These are phyloP conservation scores for Sicus ferrugineus DNA, from an alignment of 2,888 invertebrate species.

Conservation along the genomic window DNA sequence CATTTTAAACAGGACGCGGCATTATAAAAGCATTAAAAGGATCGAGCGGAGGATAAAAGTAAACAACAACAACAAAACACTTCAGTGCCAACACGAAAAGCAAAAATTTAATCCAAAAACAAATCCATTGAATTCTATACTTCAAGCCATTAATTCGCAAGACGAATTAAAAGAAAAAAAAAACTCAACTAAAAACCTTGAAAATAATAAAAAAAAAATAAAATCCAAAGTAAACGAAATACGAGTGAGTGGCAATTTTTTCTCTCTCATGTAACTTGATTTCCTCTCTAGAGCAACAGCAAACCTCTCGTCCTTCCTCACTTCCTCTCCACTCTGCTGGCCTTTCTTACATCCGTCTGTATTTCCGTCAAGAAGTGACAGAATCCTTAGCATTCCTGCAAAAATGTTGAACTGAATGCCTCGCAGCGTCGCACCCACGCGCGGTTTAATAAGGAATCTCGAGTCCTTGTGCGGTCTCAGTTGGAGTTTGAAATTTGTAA, in stretches of 20 bases:
- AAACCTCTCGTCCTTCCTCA: background rate
- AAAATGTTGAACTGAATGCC: no score
- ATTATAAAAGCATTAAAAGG: constrained; percentile 29
- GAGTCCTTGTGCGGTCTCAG: no score
- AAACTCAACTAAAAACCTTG: background rate
- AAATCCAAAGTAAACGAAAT: background rate
- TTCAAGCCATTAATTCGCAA: background rate
- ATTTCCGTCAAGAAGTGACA: no score
- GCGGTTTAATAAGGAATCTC: no score
- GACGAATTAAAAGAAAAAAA: background rate
- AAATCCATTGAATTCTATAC: background rate
- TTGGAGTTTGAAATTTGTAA: constrained; percentile 42
- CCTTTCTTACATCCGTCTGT: no score
- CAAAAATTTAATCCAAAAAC: background rate
- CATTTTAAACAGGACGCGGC: no score
- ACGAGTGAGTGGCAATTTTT: background rate
- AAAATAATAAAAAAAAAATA: background rate
- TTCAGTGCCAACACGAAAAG: background rate
- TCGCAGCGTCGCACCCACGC: no score
- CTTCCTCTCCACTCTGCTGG: background rate
- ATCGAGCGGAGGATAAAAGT: background rate
- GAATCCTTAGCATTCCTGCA: no score
- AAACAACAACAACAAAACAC: background rate
- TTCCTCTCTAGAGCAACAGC: no score
- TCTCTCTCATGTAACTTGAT: no score